These are phyloP conservation scores for Petrocephalus sullivani DNA, from an alignment of 2,797 vertebrate species.

Conservation along the genomic window DNA sequence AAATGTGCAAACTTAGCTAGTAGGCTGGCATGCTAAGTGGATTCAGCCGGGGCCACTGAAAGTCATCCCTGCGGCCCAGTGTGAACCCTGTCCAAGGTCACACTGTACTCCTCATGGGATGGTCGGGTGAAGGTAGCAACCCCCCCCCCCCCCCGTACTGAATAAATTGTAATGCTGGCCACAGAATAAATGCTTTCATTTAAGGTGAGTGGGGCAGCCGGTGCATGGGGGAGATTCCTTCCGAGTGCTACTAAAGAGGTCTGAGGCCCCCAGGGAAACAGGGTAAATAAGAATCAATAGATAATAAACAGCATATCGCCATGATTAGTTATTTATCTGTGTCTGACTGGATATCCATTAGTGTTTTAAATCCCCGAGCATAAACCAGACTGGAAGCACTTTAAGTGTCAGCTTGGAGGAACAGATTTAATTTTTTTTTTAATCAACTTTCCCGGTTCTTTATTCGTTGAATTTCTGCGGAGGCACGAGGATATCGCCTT, in stretches of 20 bases:
- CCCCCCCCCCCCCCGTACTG: not conserved
- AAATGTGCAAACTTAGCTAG: not conserved
- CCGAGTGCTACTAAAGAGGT: not conserved
- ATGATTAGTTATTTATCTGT: constrained; percentile 56
- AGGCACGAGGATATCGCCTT: constrained; percentile 61
- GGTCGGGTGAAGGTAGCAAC: not conserved
- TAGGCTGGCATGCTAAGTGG: not conserved
- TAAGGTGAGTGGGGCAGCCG: not conserved
- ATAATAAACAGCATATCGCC: constrained; percentile 53
- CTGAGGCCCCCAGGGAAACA: constrained; percentile 28
- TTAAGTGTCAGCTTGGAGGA: constrained; percentile 53
- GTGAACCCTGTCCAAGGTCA: not conserved
- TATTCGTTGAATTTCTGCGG: constrained; percentile 40
- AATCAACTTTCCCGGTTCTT: constrained; percentile 35
- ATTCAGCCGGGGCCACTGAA: not conserved
- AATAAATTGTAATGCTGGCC: not conserved
- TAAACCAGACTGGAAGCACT: constrained; percentile 62
- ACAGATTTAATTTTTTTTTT: constrained; percentile 61
- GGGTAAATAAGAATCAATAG: constrained; percentile 43
- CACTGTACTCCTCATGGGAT: not conserved
- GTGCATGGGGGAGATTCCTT: not conserved
- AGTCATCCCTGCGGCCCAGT: not conserved
- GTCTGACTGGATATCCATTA: constrained; percentile 64
- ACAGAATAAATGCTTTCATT: not conserved
- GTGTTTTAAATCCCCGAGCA: constrained; percentile 58